Evolutionary conservation across 2,888 invertebrate genomes (phyloP), one percentile per base, ranked within the genome.

Genomic region (Volucella zonaria): DNA sequence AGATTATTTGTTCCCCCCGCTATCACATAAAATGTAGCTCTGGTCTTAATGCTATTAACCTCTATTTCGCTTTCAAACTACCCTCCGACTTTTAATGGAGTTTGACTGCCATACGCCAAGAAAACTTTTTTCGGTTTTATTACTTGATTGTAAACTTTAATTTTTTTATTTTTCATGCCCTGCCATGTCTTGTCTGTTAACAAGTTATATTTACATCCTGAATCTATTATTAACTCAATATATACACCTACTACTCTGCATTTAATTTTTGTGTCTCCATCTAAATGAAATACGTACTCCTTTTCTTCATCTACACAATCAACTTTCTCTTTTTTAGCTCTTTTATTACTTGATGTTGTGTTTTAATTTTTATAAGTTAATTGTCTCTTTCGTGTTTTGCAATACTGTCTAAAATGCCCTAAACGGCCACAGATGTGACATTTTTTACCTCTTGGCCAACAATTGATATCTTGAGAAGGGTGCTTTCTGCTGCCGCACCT

Each of bases 401-500:
- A n/a, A n/a, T n/a, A n/a, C n/a, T n/a, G n/a, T 8, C 52, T 42
- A 43, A 67, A 52, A 38, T 64, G 49, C 4, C 49, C 49, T 11
- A 64, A 14, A 8, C 40, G 31, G 14, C 51, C 64, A 64, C 70
- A 70, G 38, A 38, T 38, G 15, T 58, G 47, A 47, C 56, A 71
- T 42, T 71, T 59, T 18, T 71, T 61, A 14, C 61, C 61, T 43
- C 51, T 59, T n/a, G n/a, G n/a, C n/a, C n/a, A n/a, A n/a, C n/a
- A n/a, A n/a, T 71, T 59, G 9, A 18, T 12, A 31, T 71, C 59
- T 43, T 59, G 51, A 14, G 59, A 71, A 58, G 23, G 59, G 49
- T 71, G 70, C 10, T 49, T 71, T 14, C 59, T 71, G 47, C 54
- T 68, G 3, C 56, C 56, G 47, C 68, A 59, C 47, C 59, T 71